Conservation (phyloP, 30 jellyfish, hydroid and myxozoan species). For the Hydractinia echinata region DNA sequence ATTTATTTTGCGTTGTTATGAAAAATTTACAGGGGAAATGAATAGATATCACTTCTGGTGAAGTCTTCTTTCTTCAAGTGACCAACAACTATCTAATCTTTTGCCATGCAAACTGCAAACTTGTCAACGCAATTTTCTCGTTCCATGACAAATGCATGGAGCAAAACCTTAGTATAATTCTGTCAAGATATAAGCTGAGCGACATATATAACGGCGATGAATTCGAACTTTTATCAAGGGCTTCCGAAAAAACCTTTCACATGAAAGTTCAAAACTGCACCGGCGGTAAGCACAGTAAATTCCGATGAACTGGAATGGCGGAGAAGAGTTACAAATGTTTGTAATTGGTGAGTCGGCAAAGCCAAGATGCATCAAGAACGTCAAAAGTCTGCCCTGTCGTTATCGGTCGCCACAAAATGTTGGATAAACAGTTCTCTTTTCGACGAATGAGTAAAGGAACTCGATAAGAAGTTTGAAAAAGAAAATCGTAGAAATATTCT, state of each 20-base stretch:
- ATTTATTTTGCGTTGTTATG: too few species aligned
- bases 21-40: too few species aligned
- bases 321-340: background rate
- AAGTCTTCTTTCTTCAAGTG: too few species aligned
- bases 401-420: background rate
- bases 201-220: background rate
- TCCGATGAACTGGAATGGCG: too few species aligned
- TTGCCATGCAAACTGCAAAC: too few species aligned
- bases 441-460: conserved; percentile 12
- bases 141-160: too few species aligned
- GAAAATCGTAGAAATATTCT: conserved; percentile 3
- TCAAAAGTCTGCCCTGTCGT: conserved; percentile 1
- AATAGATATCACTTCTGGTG: too few species aligned
- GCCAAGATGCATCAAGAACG: background rate
- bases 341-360: background rate
- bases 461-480: conserved; percentile 3
- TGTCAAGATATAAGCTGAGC: background rate
- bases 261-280: background rate
- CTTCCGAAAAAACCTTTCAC: background rate
- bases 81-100: too few species aligned
- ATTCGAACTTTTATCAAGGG: background rate
- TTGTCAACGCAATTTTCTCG: too few species aligned
- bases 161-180: too few species aligned
- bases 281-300: too few species aligned
- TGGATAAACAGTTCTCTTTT: background rate